Evolutionary conservation across 2,797 vertebrate genomes (phyloP).

Genomic region (Anomalospiza imberbis): DNA sequence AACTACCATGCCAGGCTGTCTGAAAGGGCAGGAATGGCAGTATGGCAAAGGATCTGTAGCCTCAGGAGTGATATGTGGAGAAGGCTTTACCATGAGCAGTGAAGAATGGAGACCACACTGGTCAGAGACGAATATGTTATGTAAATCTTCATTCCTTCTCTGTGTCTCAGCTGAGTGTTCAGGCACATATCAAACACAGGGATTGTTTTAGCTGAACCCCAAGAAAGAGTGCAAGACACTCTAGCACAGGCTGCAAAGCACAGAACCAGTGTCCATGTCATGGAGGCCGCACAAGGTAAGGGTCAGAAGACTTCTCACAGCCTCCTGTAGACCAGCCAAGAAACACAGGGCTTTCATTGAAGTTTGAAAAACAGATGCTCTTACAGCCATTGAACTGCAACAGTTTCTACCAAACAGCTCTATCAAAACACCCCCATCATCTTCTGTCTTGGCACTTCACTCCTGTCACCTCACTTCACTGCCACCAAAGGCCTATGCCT

Average conservation of each 20-base stretch:
- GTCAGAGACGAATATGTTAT: background rate
- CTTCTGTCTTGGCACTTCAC: conserved; percentile 8
- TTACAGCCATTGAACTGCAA: conserved; percentile 4
- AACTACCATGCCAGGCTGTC: background rate
- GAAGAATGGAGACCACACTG: background rate
- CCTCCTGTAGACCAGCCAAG: background rate
- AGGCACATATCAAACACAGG: background rate
- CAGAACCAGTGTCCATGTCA: background rate
- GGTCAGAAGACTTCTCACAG: background rate
- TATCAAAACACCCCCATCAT: conserved; percentile 1
- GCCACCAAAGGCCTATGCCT: background rate
- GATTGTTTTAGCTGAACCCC: background rate
- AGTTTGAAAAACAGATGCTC: background rate
- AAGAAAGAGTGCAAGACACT: background rate
- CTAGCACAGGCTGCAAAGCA: background rate
- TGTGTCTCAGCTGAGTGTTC: background rate
- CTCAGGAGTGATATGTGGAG: background rate
- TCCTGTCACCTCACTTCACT: conserved; percentile 6
- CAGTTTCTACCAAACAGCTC: conserved; percentile 12
- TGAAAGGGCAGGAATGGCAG: background rate
- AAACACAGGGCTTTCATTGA: background rate
- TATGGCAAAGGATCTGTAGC: background rate
- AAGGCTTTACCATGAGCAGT: background rate
- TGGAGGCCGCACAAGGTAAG: background rate
- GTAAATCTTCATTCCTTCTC: background rate